Evolutionary conservation across 2,888 invertebrate genomes (phyloP).

Genomic region (Pandemis heparana): DNA sequence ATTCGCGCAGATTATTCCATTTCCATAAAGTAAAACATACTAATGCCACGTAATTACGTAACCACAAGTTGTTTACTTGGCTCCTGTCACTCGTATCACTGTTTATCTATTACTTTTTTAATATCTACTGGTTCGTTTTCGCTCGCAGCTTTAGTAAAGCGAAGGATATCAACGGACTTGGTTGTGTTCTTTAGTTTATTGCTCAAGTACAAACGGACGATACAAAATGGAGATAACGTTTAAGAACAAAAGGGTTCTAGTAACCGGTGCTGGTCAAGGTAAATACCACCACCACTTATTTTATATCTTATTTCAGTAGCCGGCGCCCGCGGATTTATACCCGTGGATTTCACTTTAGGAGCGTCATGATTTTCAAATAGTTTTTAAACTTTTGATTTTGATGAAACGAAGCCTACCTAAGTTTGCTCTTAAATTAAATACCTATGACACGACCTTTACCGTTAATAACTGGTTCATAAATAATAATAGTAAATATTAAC

Average conservation of each 20-base stretch:
- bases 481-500: too few species aligned
- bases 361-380: too few species aligned
- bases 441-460: too few species aligned
- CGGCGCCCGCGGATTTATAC: too few species aligned
- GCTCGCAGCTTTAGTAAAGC: constrained; percentile 17
- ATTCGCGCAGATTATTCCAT: too few species aligned
- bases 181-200: constrained; percentile 18
- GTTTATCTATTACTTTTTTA: constrained; percentile 15
- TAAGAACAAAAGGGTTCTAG: constrained; percentile 47
- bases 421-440: too few species aligned
- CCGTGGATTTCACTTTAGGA: too few species aligned
- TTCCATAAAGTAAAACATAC: background rate
- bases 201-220: background rate
- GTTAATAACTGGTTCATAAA: too few species aligned
- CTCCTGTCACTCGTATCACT: background rate
- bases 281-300: background rate
- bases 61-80: constrained; percentile 1
- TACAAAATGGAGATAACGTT: constrained; percentile 51
- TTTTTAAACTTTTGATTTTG: too few species aligned
- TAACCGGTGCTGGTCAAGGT: constrained; percentile 47
- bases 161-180: background rate
- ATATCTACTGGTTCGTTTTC: constrained; percentile 10
- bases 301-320: too few species aligned
- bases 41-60: background rate
- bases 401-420: too few species aligned